A percentile compares a stretch with the other conserved stretches of the same genome.
Evolutionary conservation across 1,140 invertebrate species (phyloP).

Genomic region (Centruroides sculpturatus): DNA sequence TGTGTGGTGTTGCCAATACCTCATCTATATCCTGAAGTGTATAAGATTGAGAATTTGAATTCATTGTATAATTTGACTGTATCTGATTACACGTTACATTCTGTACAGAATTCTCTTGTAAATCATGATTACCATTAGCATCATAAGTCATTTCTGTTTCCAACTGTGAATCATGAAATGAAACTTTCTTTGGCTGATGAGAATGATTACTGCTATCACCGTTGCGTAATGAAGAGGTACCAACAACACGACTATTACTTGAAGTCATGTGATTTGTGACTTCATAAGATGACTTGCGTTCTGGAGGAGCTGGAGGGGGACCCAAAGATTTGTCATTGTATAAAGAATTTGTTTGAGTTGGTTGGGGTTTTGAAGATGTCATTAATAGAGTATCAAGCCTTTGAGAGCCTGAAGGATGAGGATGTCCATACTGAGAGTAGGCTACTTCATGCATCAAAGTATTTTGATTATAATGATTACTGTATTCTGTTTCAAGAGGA

Average conservation of each 20-base stretch:
- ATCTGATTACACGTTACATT: too few relatives aligned
- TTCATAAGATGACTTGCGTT: slow-evolving; percentile 15
- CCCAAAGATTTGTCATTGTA: not conserved
- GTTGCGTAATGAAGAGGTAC: slow-evolving; percentile 10
- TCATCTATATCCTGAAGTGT: slow-evolving; percentile 21
- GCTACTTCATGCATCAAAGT: not conserved
- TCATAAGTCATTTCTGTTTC: slow-evolving; percentile 11
- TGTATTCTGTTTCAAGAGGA: slow-evolving; percentile 7
- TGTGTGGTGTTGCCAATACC: slow-evolving; percentile 17
- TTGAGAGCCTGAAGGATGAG: not conserved
- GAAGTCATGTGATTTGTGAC: slow-evolving; percentile 7
- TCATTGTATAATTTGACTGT: not conserved
- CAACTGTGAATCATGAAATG: slow-evolving; percentile 20
- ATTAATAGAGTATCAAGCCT: not conserved
- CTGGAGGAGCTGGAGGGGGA: slow-evolving; percentile 7
- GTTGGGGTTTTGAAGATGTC: not conserved
- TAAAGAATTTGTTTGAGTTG: not conserved
- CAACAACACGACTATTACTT: not conserved
- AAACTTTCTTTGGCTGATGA: slow-evolving; percentile 22
- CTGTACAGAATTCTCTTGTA: too few relatives aligned
- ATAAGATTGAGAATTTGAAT: slow-evolving; percentile 1
- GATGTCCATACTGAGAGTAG: not conserved
- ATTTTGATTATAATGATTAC: slow-evolving; percentile 4
- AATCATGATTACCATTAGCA: slow-evolving; percentile 10
- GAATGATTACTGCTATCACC: slow-evolving; percentile 7